Evolutionary conservation across 2,797 vertebrate species (phyloP).

Genomic region (Acrossocheilus fasciatus): DNA sequence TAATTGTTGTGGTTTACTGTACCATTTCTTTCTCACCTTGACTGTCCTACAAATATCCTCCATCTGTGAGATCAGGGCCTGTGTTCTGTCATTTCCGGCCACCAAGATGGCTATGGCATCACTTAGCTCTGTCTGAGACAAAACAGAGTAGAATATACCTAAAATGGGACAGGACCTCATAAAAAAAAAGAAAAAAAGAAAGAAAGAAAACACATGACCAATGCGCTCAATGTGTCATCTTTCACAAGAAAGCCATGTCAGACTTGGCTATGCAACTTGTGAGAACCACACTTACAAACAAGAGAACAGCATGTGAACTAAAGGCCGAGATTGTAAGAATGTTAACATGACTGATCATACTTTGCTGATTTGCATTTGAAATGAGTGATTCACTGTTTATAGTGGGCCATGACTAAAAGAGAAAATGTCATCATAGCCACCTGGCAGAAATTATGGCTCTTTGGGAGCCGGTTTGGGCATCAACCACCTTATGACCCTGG

Average conservation of each 20-base stretch:
- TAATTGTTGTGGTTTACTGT: slow-evolving; percentile 36
- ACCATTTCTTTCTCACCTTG: slow-evolving; percentile 76
- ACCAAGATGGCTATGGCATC: slow-evolving; percentile 88
- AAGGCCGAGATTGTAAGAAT: slow-evolving; percentile 29
- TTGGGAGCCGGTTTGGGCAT: slow-evolving; percentile 20
- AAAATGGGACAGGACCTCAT: slow-evolving; percentile 15
- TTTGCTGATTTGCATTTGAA: slow-evolving; percentile 57
- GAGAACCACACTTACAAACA: slow-evolving; percentile 55
- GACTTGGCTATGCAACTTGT: slow-evolving; percentile 46
- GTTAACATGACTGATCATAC: slow-evolving; percentile 49
- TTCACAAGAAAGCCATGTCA: slow-evolving; percentile 58
- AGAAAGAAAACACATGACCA: slow-evolving; percentile 25
- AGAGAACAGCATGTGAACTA: slow-evolving; percentile 54
- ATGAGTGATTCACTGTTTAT: slow-evolving; percentile 58
- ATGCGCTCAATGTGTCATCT: slow-evolving; percentile 43
- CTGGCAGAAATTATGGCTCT: slow-evolving; percentile 63
- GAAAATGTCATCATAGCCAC: slow-evolving; percentile 74
- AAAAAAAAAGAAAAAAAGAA: neutral
- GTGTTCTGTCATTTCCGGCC: slow-evolving; percentile 88
- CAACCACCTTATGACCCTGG: neutral
- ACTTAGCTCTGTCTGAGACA: slow-evolving; percentile 84
- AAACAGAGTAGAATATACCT: slow-evolving; percentile 25
- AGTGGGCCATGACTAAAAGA: slow-evolving; percentile 44
- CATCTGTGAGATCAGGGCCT: slow-evolving; percentile 89
- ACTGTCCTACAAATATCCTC: slow-evolving; percentile 86